Base-by-base conservation (phyloP, 2,113 vertebrate species). In the Thalassoma bifasciatum region DNA sequence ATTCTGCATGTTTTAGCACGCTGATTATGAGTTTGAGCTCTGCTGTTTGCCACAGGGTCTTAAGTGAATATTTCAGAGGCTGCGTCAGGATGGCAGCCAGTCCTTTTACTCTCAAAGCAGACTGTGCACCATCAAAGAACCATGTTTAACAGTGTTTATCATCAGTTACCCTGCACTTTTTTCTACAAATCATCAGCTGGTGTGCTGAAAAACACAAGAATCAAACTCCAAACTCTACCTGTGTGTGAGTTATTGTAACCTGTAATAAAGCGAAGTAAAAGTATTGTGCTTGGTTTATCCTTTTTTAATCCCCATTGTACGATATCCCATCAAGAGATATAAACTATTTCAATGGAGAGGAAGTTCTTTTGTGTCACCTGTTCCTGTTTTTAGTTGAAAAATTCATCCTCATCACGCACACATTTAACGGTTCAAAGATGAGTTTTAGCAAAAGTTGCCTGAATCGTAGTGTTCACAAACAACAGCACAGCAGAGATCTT, bases 1-100 rank as follows among this genome's bases (percentile, higher is more conserved):
- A 21, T 68, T 12, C 2, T 26, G 17, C 93, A 16, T 91, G 92
- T 91, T 91, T 85, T 68, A 86, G 74, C 92, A 79, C n/a, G 90
- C 66, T 46, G 53, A 37, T 10, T 49, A 9, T 22, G 14, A 23
- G 7, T 22, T 40, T 22, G 44, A 58, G 16, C 22, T 21, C 1
- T 34, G 21, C 22, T 19, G 7, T 62, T 75, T 54, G 40, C 52
- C 34, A 47, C 56, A 44, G 4, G 12, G 13, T 62, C 21, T 66
- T 24, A 59, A 37, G 11, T 13, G 77, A 92, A 88, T 92, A 77
- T 68, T 92, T 91, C 22, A 22, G 22, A 72, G 53, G 8, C 53
- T 85, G 49, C 51, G 78, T 90, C 86, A 87, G 44, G 60, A 19
- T 60, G 40, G 36, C 46, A 46, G 26, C 23, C 4, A 10, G 58